Percentiles rank a stretch among this genome's conserved stretches.
These are phyloP conservation scores for Caenorhabditis sp. DNA, from an alignment of 2,888 invertebrate species.

Conservation along the genomic window DNA sequence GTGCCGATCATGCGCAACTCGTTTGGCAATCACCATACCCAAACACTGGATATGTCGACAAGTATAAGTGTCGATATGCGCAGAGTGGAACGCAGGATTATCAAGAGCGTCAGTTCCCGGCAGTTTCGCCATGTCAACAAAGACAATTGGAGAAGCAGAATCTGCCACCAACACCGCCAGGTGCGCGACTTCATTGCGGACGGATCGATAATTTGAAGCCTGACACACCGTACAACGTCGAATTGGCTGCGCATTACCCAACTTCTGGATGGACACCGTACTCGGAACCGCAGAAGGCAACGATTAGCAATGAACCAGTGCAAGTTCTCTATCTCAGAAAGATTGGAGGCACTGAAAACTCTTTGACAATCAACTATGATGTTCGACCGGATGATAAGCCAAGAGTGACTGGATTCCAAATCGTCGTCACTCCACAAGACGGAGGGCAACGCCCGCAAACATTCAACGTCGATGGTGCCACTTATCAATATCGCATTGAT, in stretches of 20 bases:
- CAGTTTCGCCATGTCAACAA: constrained; percentile 63
- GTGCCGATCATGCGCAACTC: constrained; percentile 65
- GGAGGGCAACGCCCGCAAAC: constrained; percentile 60
- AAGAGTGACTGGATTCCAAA: constrained; percentile 66
- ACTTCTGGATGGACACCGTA: constrained; percentile 52
- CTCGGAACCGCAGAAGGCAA: constrained; percentile 49
- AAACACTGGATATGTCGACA: constrained; percentile 65
- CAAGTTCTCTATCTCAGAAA: constrained; percentile 62
- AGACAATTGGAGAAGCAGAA: constrained; percentile 63
- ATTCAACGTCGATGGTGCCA: constrained; percentile 69
- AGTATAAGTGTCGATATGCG: constrained; percentile 68
- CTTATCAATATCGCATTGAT: constrained; percentile 68
- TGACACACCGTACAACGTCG: constrained; percentile 68
- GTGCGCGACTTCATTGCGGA: constrained; percentile 65
- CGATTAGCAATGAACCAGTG: constrained; percentile 60
- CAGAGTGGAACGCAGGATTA: constrained; percentile 58
- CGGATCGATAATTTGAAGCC: constrained; percentile 64
- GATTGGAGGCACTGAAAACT: constrained; percentile 60
- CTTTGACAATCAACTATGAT: constrained; percentile 64
- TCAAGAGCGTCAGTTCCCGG: constrained; percentile 64
- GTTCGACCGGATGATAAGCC: constrained; percentile 63
- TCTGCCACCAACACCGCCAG: constrained; percentile 66
- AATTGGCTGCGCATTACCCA: constrained; percentile 57
- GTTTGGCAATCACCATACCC: constrained; percentile 69
- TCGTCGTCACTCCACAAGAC: constrained; percentile 64